Base-by-base conservation (phyloP, 2,888 invertebrate species). In the Tricholauxania praeusta region DNA sequence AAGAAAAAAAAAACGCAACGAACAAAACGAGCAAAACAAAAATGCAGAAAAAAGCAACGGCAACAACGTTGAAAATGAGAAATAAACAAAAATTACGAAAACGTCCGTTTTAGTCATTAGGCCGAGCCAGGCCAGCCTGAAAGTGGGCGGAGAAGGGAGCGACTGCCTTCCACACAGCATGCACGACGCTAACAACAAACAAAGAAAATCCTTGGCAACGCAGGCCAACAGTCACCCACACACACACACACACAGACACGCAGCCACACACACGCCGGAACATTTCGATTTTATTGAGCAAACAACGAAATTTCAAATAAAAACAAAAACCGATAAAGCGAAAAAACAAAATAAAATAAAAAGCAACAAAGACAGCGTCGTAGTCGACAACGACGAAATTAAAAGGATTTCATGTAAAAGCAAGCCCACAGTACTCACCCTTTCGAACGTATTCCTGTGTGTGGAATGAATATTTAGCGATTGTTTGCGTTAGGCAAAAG, bases 161-260 rank as follows among this genome's bases (percentile, higher is more conserved):
- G 57, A 39, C 65, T 63, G 62, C 69, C 51, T 28, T 28, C 4
- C 28, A 28, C 28, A 28, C 28, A 69, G 65, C 52, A 12, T 67
- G 62, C 48, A 55, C 51, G 71, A 76, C 57, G 72, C 60, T 71
- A 74, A 72, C 75, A 64, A 74, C 77, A 78, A 83, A 84, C 84
- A 84, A 84, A 84, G 84, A 80, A 85, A 84, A 85, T 82, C 84
- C 84, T 81, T 84, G 79, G 84, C 84, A 85, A 85, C 84, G 85
- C 82, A 82, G 48, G 10, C 53, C 62, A 39, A 39, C 39, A 39
- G 39, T 39, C 39, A 19, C 70, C 32, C 70, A 62, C 70, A 60
- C 22, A 60, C 19, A 53, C 4, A 51, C 48, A 65, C 74, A 70
- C 69, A 72, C 69, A 57, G 28, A 57, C 49, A 68, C 32, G 52